phyloP scores from a whole-genome alignment of 2,797 vertebrate species.

The Chloroceryle inda region DNA sequence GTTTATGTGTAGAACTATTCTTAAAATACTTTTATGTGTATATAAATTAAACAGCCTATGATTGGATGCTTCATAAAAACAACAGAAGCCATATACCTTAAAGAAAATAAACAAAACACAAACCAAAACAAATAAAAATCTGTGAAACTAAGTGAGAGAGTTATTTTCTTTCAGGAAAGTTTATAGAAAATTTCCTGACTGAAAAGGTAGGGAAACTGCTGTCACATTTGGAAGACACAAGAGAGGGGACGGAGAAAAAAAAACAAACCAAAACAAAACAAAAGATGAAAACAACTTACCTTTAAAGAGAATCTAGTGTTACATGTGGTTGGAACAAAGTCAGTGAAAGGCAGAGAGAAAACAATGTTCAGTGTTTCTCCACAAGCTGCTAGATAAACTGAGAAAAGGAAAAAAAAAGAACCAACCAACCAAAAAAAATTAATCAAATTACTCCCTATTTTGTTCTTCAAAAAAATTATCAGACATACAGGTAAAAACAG shows the following conservation, averaged over 20 bases:
- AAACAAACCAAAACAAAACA: too few relatives aligned
- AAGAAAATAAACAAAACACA: background rate
- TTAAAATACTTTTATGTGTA: background rate
- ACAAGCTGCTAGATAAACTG: slow-evolving; percentile 97
- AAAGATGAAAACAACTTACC: slow-evolving; percentile 80
- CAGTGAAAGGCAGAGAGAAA: slow-evolving; percentile 95
- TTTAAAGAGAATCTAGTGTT: slow-evolving; percentile 92
- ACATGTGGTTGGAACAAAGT: slow-evolving; percentile 95
- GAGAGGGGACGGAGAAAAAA: background rate
- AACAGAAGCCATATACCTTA: background rate
- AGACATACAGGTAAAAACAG: background rate
- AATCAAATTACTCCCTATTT: background rate
- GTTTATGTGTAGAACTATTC: background rate
- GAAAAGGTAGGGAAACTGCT: background rate
- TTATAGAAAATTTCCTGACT: background rate
- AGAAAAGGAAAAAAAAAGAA: slow-evolving; percentile 25
- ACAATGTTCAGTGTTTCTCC: slow-evolving; percentile 96
- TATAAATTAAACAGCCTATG: background rate
- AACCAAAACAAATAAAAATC: background rate
- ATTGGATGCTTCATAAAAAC: background rate
- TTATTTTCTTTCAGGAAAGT: background rate
- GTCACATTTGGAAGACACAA: too few relatives aligned
- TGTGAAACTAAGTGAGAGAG: background rate
- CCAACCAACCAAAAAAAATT: background rate
- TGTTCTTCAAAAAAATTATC: background rate